A percentile compares a stretch with the other conserved stretches of the same genome.
These are phyloP conservation scores for Ricordea florida DNA, from an alignment of 92 coral and sea anemone genomes.

Conservation along the genomic window DNA sequence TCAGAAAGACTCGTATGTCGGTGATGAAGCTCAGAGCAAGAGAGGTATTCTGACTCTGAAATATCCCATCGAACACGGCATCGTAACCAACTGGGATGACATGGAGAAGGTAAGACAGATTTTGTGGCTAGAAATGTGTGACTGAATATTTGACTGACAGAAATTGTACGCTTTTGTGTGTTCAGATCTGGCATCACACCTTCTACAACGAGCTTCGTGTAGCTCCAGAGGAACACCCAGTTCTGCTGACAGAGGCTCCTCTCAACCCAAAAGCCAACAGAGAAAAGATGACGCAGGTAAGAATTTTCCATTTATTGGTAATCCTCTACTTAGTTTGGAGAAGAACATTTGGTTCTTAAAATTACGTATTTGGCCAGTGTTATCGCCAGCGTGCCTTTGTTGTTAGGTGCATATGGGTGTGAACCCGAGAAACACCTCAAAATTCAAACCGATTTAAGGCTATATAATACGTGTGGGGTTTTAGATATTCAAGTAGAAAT, in stretches of 20 bases:
- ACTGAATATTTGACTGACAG: too few relatives aligned
- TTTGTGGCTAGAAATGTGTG: too few relatives aligned
- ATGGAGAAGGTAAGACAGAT: background rate
- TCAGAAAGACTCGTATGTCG: background rate
- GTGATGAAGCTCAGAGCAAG: background rate
- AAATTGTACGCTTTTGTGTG: too few relatives aligned
- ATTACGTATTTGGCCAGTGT: too few relatives aligned
- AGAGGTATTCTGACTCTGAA: background rate
- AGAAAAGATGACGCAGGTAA: background rate
- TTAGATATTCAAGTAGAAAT: too few relatives aligned
- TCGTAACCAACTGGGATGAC: background rate
- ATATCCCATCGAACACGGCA: background rate
- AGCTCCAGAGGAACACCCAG: background rate
- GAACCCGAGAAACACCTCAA: too few relatives aligned
- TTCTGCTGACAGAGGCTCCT: background rate
- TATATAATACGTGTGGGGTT: too few relatives aligned
- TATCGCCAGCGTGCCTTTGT: too few relatives aligned
- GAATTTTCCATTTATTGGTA: background rate
- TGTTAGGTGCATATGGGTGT: too few relatives aligned
- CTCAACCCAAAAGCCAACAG: background rate
- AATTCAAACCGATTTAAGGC: too few relatives aligned
- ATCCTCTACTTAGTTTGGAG: too few relatives aligned
- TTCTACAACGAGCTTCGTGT: background rate
- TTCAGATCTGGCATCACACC: background rate
- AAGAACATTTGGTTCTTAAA: too few relatives aligned